Evolutionary conservation across 2,888 invertebrate species (phyloP), one percentile per base, ranked within the genome.

Genomic region (Vandiemenella viatica): DNA sequence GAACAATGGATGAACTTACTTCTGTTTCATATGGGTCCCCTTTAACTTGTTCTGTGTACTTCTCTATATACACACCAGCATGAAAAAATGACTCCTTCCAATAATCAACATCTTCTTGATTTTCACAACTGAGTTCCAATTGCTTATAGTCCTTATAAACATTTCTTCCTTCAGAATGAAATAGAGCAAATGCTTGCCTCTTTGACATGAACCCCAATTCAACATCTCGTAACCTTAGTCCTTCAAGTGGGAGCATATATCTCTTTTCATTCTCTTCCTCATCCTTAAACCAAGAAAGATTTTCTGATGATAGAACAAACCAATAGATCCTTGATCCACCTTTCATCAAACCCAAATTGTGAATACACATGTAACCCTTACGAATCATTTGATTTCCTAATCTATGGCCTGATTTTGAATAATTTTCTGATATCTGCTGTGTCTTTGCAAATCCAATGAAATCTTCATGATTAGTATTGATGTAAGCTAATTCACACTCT

Each of bases 391-490:
- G 88, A 70, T 98, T 98, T 45, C 97, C 97, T 55, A 98, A 75
- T 59, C 95, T 88, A 56, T 88, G 77, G 37, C 83, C 83, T 19
- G 87, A 83, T 67, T 95, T 95, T 32, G 73, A 71, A 22, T 90
- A 74, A 65, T 84, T 91, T 68, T 95, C 93, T 5, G 89, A 86
- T 60, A 88, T 86, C 66, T 91, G 93, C 70, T 96, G 95, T 63
- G 97, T 93, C 93, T 95, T 96, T 65, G 93, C 92, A 72, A 96
- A 96, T 61, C 96, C 96, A 63, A 96, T 95, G 69, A 96, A 96
- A 71, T 96, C 96, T 70, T 96, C 96, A 66, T 96, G 96, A 70
- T 96, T 96, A 51, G 95, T 96, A 69, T 96, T 96, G 93, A 96
- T 96, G 69, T 96, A 96, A 44, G 95, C 95, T 59, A 96, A 76